Evolutionary conservation across 2,113 vertebrate species (phyloP), one percentile per base, ranked within the genome.

Genomic region (Agelaius tricolor): DNA sequence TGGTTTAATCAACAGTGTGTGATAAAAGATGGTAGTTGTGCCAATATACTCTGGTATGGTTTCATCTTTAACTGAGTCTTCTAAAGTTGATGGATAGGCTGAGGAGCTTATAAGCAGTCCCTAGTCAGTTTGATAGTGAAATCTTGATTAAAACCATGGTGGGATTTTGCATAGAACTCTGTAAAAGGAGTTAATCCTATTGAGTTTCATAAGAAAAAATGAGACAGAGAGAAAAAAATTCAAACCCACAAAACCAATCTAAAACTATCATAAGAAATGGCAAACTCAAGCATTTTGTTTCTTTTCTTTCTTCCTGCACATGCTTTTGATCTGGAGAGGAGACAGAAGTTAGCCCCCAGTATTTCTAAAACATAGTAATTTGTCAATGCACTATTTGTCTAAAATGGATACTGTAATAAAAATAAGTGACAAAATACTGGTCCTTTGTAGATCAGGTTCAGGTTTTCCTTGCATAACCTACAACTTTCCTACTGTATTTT

Each of bases 341-440:
- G 15, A 43, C 16, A 23, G 35, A 74, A 80, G 37, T 58, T 74
- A 87, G 13, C 24, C 13, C 11, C 14, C 6, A 33, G 18, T 81
- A 77, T 90, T 91, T 90, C 84, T 41, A 82, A 94, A 96, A 84
- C 15, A 76, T 7, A 54, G 35, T 72, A 31, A 93, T 96, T 93
- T 92, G 84, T 94, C 84, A 94, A 84, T 43, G 51, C 22, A 44
- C 24, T 54, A 21, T 90, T 92, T 91, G 65, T 80, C 63, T 84
- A 75, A 77, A 89, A 87, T 66, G 13, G 39, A 51, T 89, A n/a
- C 28, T 59, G 20, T 81, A 93, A 96, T 83, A 88, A 94, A 92
- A 96, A 37, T 27, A 85, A 85, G 66, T 86, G 90, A 69, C 59
- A 91, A 89, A 93, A 84, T 66, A 58, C 68, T 59, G 58, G 46